Base-by-base conservation (phyloP, 2,888 invertebrate species). In the Frankliniella intonsa region DNA sequence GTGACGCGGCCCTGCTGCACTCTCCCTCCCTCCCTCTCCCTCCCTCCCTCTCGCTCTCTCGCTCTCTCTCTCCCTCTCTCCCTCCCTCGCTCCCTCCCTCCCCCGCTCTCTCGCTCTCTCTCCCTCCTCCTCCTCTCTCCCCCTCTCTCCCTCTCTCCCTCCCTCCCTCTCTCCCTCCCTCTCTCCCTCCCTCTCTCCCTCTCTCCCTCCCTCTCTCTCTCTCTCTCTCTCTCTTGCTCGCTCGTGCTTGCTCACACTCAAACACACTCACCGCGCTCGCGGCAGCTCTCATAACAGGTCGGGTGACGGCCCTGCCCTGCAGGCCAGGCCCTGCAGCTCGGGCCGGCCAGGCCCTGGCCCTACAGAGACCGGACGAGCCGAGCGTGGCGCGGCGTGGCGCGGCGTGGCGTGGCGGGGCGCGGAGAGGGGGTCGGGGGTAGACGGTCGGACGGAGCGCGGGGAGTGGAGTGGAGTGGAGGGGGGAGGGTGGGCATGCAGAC, bases 61-160 rank as follows among this genome's bases (percentile, higher is more conserved):
- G 62, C 83, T 83, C 81, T 81, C 25, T 82, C 81, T 82, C 81
- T 82, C 83, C 19, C 19, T 81, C 80, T 76, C 83, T 82, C 51
- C 51, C 82, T 81, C 80, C 83, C 84, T 84, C 83, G 83, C 19
- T 81, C 76, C 22, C 83, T 84, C 82, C 82, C 11, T 62, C 12
- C 17, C 38, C 50, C 84, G 83, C 84, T 85, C 84, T 82, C 82
- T 81, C 51, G 51, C 22, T 50, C 82, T 82, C 76, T 25, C 79
- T 62, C 49, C 55, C 50, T n/a, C n/a, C n/a, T n/a, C n/a, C n/a
- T n/a, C n/a, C 55, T 51, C 22, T 22, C 49, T 82, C 62, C 62
- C 82, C 9, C 51, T 19, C 62, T 50, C 55, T 82, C 38, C 50
- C 81, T 81, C 22, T 69, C 76, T 81, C 82, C 8, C 22, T 55